phyloP scores from a whole-genome alignment of 1,140 invertebrate genomes.

The Dryas iulia region DNA sequence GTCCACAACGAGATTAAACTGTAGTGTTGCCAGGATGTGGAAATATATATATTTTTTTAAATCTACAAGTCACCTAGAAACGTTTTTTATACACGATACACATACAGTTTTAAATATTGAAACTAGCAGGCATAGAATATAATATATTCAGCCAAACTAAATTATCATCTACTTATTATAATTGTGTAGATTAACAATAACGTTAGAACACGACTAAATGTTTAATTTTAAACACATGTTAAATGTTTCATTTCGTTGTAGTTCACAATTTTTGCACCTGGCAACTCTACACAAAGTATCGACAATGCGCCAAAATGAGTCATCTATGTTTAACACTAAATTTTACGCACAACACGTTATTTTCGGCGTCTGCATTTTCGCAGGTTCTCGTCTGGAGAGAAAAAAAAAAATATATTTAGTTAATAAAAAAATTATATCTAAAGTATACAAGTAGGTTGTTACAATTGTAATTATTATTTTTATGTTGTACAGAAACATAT shows the following conservation, averaged over 20 bases:
- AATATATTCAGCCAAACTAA: background rate
- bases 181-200: background rate
- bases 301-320: constrained; percentile 65
- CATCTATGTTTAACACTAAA: constrained; percentile 50
- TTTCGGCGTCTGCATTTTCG: constrained; percentile 44
- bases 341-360: constrained; percentile 55
- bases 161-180: background rate
- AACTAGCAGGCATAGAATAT: background rate
- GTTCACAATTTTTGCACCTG: constrained; percentile 8
- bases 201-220: background rate
- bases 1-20: background rate
- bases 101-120: background rate
- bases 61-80: background rate
- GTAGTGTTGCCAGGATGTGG: background rate
- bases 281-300: constrained; percentile 27
- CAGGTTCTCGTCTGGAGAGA: constrained; percentile 49
- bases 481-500: too few species aligned
- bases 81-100: background rate
- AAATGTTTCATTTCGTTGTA: constrained; percentile 9
- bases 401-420: constrained; percentile 4
- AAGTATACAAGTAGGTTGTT: too few species aligned
- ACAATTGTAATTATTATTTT: too few species aligned
- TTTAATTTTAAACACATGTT: background rate
- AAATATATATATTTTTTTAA: background rate
- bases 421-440: too few species aligned